Conservation (phyloP, 2,113 vertebrate genomes). For the Mus pahari region DNA sequence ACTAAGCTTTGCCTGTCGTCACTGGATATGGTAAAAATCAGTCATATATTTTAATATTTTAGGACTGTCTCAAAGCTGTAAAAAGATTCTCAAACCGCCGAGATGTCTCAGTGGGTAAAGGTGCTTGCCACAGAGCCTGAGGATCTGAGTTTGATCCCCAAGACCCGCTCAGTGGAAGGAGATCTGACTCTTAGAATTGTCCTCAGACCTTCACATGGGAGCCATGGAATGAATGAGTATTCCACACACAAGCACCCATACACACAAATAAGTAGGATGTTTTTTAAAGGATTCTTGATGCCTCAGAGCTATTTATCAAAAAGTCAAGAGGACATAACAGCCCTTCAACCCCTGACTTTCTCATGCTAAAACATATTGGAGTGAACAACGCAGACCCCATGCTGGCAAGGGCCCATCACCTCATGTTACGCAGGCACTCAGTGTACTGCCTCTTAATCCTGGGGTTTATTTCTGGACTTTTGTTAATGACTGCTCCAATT, state of each 20-base stretch:
- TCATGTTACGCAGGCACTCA: neutral
- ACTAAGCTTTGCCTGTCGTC: neutral
- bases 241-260: neutral
- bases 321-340: neutral
- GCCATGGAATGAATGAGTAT: neutral
- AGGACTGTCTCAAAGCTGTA: neutral
- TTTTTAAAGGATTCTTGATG: neutral
- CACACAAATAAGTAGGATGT: neutral
- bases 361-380: neutral
- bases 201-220: neutral
- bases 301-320: neutral
- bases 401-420: neutral
- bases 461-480: slow-evolving; percentile 55
- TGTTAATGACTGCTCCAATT: neutral
- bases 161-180: neutral
- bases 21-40: neutral
- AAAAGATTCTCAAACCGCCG: neutral
- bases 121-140: neutral
- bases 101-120: neutral
- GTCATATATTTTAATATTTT: neutral
- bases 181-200: neutral
- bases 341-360: neutral
- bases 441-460: neutral
- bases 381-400: neutral
- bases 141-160: neutral